Percentiles rank a stretch among this genome's conserved stretches.
phyloP scores from a whole-genome alignment of 2,113 vertebrate genomes.

The Ceyx melanurus region DNA sequence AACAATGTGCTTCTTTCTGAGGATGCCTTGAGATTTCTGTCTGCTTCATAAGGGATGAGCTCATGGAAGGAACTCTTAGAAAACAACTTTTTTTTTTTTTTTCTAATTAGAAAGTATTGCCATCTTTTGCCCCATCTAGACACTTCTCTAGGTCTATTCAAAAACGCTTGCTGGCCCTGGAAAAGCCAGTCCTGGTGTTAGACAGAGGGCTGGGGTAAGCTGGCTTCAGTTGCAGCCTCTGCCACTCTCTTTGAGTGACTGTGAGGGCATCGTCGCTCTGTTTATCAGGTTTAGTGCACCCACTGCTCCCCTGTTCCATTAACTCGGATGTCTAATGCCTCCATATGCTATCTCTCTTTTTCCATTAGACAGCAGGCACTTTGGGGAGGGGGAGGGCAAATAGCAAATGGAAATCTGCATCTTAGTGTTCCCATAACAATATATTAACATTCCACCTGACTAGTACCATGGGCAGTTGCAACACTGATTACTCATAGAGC shows the following conservation, averaged over 20 bases:
- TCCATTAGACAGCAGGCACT: neutral
- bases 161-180: neutral
- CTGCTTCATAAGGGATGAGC: neutral
- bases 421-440: neutral
- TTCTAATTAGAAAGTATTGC: neutral
- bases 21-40: neutral
- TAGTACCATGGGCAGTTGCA: neutral
- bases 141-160: neutral
- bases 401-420: neutral
- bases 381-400: neutral
- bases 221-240: neutral
- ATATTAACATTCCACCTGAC: neutral
- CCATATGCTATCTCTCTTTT: fast-evolving
- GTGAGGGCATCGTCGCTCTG: neutral
- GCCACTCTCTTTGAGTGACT: neutral
- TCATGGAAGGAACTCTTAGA: neutral
- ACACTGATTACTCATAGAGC: neutral
- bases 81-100: neutral
- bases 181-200: neutral
- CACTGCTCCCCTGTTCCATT: neutral
- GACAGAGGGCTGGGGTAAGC: neutral
- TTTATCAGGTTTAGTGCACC: neutral
- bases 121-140: neutral
- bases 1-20: neutral
- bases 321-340: neutral